A percentile compares a stretch with the other conserved stretches of the same genome.
Conservation (phyloP, 2,888 invertebrate genomes). For the Tanytarsus gracilentus region DNA sequence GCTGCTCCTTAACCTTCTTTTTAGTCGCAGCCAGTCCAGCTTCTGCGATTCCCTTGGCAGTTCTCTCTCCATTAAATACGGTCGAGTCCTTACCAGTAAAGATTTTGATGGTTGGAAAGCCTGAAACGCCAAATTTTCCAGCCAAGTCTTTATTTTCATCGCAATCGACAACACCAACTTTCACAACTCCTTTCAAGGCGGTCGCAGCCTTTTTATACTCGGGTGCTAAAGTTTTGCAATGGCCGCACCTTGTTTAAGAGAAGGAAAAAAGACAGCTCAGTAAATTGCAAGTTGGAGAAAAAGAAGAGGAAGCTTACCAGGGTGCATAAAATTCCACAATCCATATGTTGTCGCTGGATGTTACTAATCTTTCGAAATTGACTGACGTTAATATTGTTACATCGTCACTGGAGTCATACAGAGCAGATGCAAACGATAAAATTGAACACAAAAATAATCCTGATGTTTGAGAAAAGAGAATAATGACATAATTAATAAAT, state of each 20-base stretch:
- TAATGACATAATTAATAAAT: too few relatives aligned
- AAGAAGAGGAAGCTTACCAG: slow-evolving; percentile 56
- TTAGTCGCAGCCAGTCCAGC: slow-evolving; percentile 69
- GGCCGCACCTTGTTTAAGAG: slow-evolving; percentile 45
- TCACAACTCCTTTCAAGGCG: slow-evolving; percentile 87
- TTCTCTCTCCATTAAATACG: slow-evolving; percentile 77
- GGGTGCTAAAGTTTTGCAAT: slow-evolving; percentile 80
- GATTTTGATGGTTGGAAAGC: slow-evolving; percentile 95
- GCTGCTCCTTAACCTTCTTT: slow-evolving; percentile 59
- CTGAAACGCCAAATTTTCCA: slow-evolving; percentile 69
- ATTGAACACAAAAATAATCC: slow-evolving; percentile 28
- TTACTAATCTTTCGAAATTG: slow-evolving; percentile 79
- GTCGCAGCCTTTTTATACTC: slow-evolving; percentile 91
- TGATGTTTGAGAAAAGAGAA: slow-evolving; percentile 7
- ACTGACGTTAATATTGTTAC: slow-evolving; percentile 77
- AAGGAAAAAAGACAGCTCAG: neutral
- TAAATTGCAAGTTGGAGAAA: neutral
- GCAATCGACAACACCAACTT: slow-evolving; percentile 90
- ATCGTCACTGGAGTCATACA: slow-evolving; percentile 62
- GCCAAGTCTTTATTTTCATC: slow-evolving; percentile 79
- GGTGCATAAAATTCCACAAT: slow-evolving; percentile 94
- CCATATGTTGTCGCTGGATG: slow-evolving; percentile 81
- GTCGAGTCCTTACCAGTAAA: slow-evolving; percentile 76
- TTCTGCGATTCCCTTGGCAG: slow-evolving; percentile 78
- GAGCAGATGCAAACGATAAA: slow-evolving; percentile 38